These are phyloP conservation scores for Gerris buenoi DNA, from an alignment of 1,140 invertebrate species.

Conservation along the genomic window DNA sequence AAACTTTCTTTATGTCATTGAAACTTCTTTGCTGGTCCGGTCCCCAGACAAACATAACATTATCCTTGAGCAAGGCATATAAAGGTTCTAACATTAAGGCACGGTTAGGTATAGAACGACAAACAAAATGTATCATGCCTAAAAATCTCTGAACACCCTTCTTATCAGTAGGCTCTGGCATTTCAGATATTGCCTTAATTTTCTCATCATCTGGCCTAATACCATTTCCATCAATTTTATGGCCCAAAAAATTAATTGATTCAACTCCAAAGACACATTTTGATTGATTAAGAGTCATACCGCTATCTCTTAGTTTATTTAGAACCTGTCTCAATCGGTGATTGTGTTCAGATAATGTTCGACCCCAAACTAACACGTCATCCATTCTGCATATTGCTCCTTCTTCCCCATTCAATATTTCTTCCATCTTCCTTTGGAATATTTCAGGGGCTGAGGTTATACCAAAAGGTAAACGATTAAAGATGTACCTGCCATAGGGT, in stretches of 20 bases:
- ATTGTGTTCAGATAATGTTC: not conserved
- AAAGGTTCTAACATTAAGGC: not conserved
- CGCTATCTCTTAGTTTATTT: not conserved
- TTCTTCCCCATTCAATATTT: not conserved
- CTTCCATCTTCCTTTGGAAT: not conserved
- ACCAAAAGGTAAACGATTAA: not conserved
- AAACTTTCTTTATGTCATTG: not conserved
- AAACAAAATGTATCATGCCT: not conserved
- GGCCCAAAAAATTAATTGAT: not conserved
- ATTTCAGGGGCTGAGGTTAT: not conserved
- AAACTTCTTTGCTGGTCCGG: not conserved
- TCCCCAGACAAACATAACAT: not conserved
- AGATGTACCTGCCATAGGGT: not conserved
- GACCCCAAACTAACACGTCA: not conserved
- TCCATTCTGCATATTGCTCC: not conserved
- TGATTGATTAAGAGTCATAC: not conserved
- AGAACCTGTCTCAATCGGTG: not conserved
- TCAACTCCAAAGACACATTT: not conserved
- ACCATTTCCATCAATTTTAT: not conserved
- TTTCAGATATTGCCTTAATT: not conserved
- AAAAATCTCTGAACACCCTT: not conserved
- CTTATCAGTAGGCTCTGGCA: not conserved
- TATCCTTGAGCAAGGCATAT: not conserved
- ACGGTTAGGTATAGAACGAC: not conserved
- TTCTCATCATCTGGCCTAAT: not conserved